Evolutionary conservation across 2,113 vertebrate genomes (phyloP).

Genomic region (Pteronura brasiliensis): DNA sequence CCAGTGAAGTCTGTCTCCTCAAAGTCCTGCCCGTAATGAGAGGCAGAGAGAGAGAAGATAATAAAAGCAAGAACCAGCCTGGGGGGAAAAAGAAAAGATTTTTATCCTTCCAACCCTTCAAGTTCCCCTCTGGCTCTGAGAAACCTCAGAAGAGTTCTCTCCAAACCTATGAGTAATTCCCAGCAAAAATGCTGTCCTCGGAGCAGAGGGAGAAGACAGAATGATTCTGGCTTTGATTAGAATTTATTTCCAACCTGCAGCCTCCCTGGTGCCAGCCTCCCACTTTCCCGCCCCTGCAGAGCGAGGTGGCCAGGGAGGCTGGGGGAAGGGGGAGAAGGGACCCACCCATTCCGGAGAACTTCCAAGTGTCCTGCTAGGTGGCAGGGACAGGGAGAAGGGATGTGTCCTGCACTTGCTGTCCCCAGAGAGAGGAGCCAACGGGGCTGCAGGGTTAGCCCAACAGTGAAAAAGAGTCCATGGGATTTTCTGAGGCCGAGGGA

Average conservation of each 20-base stretch:
- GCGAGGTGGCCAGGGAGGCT: neutral
- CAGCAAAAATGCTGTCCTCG: neutral
- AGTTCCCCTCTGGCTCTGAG: slow-evolving; percentile 58
- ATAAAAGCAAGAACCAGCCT: slow-evolving; percentile 56
- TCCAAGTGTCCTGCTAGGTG: neutral
- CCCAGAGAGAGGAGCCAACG: neutral
- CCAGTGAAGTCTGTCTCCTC: slow-evolving; percentile 7
- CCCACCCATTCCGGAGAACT: neutral
- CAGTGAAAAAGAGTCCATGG: neutral
- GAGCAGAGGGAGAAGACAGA: slow-evolving; percentile 53
- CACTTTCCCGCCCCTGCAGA: neutral
- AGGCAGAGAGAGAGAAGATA: slow-evolving; percentile 33
- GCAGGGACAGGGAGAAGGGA: neutral
- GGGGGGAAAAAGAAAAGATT: neutral
- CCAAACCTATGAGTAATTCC: slow-evolving; percentile 65
- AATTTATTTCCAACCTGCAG: slow-evolving; percentile 71
- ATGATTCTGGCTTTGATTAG: slow-evolving; percentile 74
- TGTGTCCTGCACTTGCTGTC: neutral
- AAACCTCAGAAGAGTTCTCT: slow-evolving; percentile 60
- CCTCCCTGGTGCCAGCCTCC: slow-evolving; percentile 56
- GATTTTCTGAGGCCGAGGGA: neutral
- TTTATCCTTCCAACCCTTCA: slow-evolving; percentile 45
- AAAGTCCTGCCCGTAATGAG: neutral
- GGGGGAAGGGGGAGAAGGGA: neutral
- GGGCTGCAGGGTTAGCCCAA: neutral